These are phyloP conservation scores for Rotaria magnacalcarata DNA, from an alignment of 2,888 invertebrate species.

Conservation along the genomic window DNA sequence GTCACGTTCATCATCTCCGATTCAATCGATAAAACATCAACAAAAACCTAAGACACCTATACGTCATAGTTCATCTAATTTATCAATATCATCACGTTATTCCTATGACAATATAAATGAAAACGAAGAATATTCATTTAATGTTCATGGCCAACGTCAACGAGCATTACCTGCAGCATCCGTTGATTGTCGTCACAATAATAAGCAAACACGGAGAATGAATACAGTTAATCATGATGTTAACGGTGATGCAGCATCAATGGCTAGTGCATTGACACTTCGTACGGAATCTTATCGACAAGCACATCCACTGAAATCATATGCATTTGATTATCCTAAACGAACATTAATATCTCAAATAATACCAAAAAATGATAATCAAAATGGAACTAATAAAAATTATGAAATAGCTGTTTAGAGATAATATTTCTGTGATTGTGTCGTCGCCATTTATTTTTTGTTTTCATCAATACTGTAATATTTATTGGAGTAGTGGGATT, in stretches of 20 bases:
- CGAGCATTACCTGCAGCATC: background rate
- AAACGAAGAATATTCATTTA: background rate
- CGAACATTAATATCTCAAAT: background rate
- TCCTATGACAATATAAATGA: constrained; percentile 2
- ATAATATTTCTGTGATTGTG: background rate
- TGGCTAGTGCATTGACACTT: background rate
- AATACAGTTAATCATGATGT: background rate
- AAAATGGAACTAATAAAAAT: background rate
- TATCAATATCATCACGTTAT: constrained; percentile 1
- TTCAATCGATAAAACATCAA: background rate
- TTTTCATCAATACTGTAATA: background rate
- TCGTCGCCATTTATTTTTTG: constrained; percentile 16
- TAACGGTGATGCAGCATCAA: constrained; percentile 6
- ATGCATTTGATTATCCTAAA: constrained; percentile 21
- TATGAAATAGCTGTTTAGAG: constrained; percentile 17
- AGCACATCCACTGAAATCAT: constrained; percentile 12
- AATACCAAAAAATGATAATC: background rate
- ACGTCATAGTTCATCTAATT: background rate
- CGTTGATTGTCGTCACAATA: background rate
- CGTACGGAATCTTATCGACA: constrained; percentile 24
- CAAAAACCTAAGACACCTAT: background rate
- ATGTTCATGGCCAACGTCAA: constrained; percentile 18
- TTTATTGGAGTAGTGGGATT: background rate
- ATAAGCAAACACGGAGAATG: background rate
- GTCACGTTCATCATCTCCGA: background rate